Evolutionary conservation across 2,797 vertebrate genomes (phyloP).

Genomic region (Ispidina picta): DNA sequence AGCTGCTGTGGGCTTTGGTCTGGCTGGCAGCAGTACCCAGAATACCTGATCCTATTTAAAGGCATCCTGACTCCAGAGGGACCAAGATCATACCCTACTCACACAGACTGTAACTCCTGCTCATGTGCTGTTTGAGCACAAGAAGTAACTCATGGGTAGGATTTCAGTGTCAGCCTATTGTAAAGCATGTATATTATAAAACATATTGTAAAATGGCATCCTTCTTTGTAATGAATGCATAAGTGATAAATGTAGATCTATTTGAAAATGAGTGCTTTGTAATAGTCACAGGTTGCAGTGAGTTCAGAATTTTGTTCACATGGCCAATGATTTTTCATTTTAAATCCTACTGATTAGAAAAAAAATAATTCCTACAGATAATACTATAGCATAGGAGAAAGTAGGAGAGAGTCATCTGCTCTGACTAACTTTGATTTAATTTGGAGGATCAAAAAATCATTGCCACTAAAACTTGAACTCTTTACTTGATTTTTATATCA

Average conservation of each 20-base stretch:
- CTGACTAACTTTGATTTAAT: neutral
- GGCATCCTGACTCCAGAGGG: neutral
- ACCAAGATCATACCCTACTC: neutral
- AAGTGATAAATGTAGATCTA: neutral
- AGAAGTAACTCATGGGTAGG: neutral
- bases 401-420: neutral
- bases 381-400: neutral
- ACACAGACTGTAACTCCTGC: neutral
- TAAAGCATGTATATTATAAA: neutral
- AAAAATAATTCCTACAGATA: neutral
- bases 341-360: neutral
- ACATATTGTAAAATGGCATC: neutral
- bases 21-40: neutral
- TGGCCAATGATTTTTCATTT: rapidly evolving
- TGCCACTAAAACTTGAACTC: neutral
- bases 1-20: neutral
- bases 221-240: neutral
- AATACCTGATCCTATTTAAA: neutral
- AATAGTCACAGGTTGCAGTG: neutral
- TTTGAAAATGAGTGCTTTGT: neutral
- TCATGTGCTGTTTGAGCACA: neutral
- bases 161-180: neutral
- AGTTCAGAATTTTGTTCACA: neutral
- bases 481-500: neutral
- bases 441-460: neutral